Base-by-base conservation (phyloP, 30 jellyfish, hydroid and myxozoan genomes). In the Chrysaora quinquecirrha region DNA sequence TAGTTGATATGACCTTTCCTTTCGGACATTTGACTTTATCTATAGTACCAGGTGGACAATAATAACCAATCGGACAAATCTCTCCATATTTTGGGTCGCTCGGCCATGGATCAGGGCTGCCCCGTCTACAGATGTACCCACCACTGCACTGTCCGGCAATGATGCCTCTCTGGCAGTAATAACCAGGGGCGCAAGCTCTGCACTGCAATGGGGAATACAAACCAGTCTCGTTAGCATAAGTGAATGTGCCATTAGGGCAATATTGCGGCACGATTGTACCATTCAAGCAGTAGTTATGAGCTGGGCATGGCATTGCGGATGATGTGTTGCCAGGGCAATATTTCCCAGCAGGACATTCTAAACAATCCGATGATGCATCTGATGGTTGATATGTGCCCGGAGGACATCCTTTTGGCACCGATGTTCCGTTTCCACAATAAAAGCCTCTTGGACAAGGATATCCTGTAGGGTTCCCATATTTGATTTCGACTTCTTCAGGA, bases 191-290 rank as follows among this genome's bases (percentile, higher is more conserved):
- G 54, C 98, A 93, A 6, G 98, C 92, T 28, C 86, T 75, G 66
- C 98, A 93, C 34, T 87, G 88, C 31, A 46, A 78, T 28, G 96
- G 86, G 24, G 88, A 43, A 29, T 85, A 72, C 70, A 93, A 61
- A 0, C 98, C 98, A 34, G 89, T 87, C 58, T 64, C 87, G 49
- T 87, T 87, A 23, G 74, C 87, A 27, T 76, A 67, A 2, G 96
- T 93, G 43, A 70, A 87, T 24, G 98, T 93, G 16, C 98, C 98
- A 70, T 93, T 87, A n/a, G 98, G 98, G 77, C 98, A 93, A 23
- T 22, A 61, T 2, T 20, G 67, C 0, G 98, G 98, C 12, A 73
- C 95, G 4, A 87, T 61, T 29, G 98, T 86, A 4, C 76, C 78
- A 68, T 84, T 84, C 3, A 76, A 84, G 56, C 98, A 93, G 79